These are phyloP conservation scores for Stigmatopora argus DNA, from an alignment of 2,113 vertebrate genomes.

Conservation along the genomic window DNA sequence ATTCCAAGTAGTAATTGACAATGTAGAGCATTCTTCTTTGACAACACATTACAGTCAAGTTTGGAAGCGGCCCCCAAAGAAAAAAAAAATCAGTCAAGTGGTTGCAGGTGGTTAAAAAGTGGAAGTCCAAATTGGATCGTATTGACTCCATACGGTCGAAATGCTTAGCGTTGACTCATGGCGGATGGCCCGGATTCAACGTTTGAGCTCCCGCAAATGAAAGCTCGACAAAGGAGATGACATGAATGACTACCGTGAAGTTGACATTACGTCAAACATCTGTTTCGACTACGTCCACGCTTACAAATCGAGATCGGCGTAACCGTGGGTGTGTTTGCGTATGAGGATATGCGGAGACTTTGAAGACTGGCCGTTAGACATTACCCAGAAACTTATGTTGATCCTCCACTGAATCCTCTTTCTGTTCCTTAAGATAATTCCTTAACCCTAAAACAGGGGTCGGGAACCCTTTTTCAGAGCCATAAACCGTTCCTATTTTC, in stretches of 20 bases:
- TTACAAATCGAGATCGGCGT: not conserved
- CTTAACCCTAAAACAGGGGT: not conserved
- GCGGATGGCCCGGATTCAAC: not conserved
- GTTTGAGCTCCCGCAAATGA: not conserved
- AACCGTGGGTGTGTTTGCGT: not conserved
- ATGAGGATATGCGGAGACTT: not conserved
- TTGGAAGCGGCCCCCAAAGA: slow-evolving; percentile 44
- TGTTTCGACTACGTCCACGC: not conserved
- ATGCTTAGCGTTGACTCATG: not conserved
- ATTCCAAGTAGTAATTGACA: too few species aligned
- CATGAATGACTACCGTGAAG: not conserved
- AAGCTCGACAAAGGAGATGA: not conserved
- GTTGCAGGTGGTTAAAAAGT: slow-evolving; percentile 58
- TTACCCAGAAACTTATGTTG: too few species aligned
- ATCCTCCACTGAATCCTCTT: too few species aligned
- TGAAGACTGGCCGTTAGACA: too few species aligned
- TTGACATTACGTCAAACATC: not conserved
- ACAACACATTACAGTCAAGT: not conserved
- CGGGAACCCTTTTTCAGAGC: too few species aligned
- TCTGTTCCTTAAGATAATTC: too few species aligned
- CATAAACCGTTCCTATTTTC: too few species aligned
- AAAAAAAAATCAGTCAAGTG: slow-evolving; percentile 48
- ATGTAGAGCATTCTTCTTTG: too few species aligned
- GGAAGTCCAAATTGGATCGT: slow-evolving; percentile 29
- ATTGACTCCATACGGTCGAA: slow-evolving; percentile 14